phyloP scores from a whole-genome alignment of 2,888 invertebrate species.

The Dinocampus coccinellae region DNA sequence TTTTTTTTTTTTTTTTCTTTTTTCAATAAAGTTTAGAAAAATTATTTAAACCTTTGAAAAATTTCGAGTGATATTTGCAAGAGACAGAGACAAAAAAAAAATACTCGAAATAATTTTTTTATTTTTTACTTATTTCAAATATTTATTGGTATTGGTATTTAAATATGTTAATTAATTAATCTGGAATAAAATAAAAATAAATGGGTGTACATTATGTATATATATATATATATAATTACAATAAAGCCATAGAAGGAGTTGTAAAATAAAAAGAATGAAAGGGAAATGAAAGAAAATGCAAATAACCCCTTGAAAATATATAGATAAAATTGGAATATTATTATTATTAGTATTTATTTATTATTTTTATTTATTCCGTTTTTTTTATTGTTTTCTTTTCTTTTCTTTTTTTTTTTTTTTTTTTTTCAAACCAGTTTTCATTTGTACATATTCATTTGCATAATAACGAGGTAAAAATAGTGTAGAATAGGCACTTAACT shows the following conservation, averaged over 20 bases:
- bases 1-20: no score
- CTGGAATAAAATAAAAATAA: neutral
- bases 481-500: conserved; percentile 16
- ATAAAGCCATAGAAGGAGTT: neutral
- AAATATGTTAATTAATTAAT: neutral
- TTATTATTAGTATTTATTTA: no score
- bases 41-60: no score
- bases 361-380: no score
- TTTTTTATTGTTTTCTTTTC: neutral
- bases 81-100: no score
- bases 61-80: no score
- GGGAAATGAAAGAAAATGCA: neutral
- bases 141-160: no score
- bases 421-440: neutral
- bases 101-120: no score
- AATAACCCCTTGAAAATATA: neutral
- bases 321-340: neutral
- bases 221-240: neutral
- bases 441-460: neutral
- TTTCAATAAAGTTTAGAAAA: no score
- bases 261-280: neutral
- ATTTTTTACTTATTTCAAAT: no score
- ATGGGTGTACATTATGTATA: neutral
- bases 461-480: conserved; percentile 4
- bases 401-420: neutral